These are phyloP conservation scores for Petrolisthes cinctipes DNA, from an alignment of 2,888 invertebrate genomes.

Conservation along the genomic window DNA sequence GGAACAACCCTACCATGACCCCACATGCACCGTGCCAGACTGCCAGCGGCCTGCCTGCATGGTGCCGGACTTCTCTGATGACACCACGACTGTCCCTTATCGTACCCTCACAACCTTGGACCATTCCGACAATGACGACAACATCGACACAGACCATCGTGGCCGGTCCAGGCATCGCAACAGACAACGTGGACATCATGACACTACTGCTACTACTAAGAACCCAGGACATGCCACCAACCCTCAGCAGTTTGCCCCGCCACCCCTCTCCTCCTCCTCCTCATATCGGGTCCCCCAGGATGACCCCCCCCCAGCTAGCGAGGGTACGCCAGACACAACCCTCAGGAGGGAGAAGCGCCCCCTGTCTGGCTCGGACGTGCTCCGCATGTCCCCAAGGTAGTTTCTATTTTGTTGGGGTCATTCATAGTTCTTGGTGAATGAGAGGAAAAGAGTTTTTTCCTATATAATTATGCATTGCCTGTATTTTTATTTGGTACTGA, in stretches of 20 bases:
- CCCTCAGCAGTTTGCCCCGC: constrained; percentile 33
- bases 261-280: constrained; percentile 8
- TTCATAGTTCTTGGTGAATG: background rate
- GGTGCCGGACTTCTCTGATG: constrained; percentile 52
- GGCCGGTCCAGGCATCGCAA: constrained; percentile 39
- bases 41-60: constrained; percentile 51
- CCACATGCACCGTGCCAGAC: constrained; percentile 48
- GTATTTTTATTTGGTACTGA: constrained; percentile 28
- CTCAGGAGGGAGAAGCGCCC: constrained; percentile 58
- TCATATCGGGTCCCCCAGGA: constrained; percentile 34
- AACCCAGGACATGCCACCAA: constrained; percentile 39
- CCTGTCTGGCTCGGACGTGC: constrained; percentile 66
- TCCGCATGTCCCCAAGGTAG: constrained; percentile 66
- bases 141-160: constrained; percentile 27
- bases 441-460: constrained; percentile 21
- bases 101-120: constrained; percentile 43
- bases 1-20: constrained; percentile 52
- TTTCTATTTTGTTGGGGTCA: constrained; percentile 25
- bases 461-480: constrained; percentile 23
- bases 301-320: constrained; percentile 37
- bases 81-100: constrained; percentile 51
- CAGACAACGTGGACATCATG: constrained; percentile 6
- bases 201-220: background rate
- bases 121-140: constrained; percentile 45
- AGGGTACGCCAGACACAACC: constrained; percentile 47